A percentile compares a stretch with the other conserved stretches of the same genome.
Conservation (phyloP, 1,140 invertebrate genomes). For the Caenorhabditis inopinata region DNA sequence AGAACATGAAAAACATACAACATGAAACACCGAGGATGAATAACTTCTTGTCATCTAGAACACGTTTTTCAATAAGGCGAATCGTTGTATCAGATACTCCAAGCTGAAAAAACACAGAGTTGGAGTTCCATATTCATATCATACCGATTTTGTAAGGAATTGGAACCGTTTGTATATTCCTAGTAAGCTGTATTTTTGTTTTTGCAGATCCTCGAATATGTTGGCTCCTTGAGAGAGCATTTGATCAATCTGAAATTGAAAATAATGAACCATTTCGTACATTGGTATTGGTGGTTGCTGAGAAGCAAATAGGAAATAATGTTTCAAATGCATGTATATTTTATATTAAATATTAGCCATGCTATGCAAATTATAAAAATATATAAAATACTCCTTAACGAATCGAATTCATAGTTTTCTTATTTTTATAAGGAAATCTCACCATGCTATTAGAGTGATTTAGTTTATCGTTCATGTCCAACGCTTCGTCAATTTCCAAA, state of each 20-base stretch:
- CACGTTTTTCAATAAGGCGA: slow-evolving; percentile 16
- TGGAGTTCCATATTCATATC: neutral
- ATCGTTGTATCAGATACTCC: neutral
- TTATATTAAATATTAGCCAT: too few relatives aligned
- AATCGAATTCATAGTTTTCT: too few relatives aligned
- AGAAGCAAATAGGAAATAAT: too few relatives aligned
- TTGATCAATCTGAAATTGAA: slow-evolving; percentile 8
- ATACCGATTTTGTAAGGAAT: slow-evolving; percentile 2
- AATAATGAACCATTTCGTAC: too few relatives aligned
- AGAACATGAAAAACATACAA: slow-evolving; percentile 14
- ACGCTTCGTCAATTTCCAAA: neutral
- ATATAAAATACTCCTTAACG: too few relatives aligned
- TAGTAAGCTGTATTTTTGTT: neutral
- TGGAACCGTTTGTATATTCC: neutral
- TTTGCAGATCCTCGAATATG: neutral
- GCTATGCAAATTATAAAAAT: too few relatives aligned
- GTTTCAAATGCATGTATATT: too few relatives aligned
- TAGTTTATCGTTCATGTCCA: slow-evolving; percentile 5
- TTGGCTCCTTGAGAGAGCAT: neutral
- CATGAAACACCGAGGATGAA: neutral
- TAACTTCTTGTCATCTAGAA: neutral
- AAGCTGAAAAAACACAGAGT: neutral
- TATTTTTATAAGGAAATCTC: too few relatives aligned
- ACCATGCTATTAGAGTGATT: neutral
- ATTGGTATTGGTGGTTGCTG: too few relatives aligned